Evolutionary conservation across 2,888 invertebrate genomes (phyloP), one percentile per base, ranked within the genome.

Genomic region (Drosophila anomelani): DNA sequence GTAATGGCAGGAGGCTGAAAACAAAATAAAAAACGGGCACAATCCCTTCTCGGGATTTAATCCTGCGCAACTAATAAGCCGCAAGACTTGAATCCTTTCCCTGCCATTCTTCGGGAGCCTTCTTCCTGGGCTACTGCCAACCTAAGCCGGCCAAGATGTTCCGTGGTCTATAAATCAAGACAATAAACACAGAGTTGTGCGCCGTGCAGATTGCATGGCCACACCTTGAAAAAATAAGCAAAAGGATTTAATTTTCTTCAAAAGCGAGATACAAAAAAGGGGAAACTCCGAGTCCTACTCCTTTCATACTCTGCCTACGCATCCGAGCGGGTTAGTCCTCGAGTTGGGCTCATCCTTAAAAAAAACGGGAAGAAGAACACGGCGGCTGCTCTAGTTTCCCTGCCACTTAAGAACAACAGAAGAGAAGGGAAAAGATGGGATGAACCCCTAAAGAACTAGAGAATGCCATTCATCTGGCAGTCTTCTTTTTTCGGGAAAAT

Each of bases 171-270:
- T 81, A 84, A 82, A 77, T 74, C 88, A 74, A 46, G 68, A 85
- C 89, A 85, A 85, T 86, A 74, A 78, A 41, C 51, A 41, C 34
- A 32, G 36, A 12, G 9, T 54, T 29, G 39, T 68, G 69, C 56
- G 55, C 51, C 57, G 61, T 26, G 64, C 76, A 77, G 69, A 79
- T 85, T 77, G 81, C 78, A 76, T 76, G 61, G 89, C 85, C 89
- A 81, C 88, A 89, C 88, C 89, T 85, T 85, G 85, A 89, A 85
- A 89, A 85, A 89, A 86, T 85, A 89, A 85, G 77, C 88, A 85
- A 86, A 85, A 88, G 87, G 87, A 86, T 85, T 84, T 78, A 63
- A 76, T 88, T 60, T 77, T 78, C 69, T 46, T 69, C 46, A 63
- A 61, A 57, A 54, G 56, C 59, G 26, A 59, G 38, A 23, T 44